Conservation (phyloP, 2,113 vertebrate species). For the Cebus imitator region DNA sequence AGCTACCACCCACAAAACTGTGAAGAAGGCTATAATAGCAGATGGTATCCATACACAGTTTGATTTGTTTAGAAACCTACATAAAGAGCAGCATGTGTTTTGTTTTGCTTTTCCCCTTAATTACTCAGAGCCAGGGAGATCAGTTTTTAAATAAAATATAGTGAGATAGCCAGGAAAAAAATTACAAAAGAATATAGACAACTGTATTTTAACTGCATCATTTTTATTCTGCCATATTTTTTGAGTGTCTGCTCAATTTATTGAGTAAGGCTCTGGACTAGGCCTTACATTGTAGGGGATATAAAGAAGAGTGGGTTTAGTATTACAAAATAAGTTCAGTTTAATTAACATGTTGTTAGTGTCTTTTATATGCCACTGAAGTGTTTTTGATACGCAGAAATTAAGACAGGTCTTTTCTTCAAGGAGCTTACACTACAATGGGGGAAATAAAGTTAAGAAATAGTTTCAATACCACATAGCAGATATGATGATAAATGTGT, state of each 20-base stretch:
- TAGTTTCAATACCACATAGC: neutral
- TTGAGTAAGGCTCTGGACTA: neutral
- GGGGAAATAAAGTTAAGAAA: neutral
- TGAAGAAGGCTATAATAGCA: constrained; percentile 63
- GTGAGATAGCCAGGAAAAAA: constrained; percentile 37
- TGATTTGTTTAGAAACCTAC: constrained; percentile 74
- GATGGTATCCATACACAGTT: constrained; percentile 67
- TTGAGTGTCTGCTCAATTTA: neutral
- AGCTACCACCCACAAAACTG: constrained; percentile 44
- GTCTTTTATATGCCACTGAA: neutral
- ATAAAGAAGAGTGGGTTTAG: neutral
- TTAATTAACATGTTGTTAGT: neutral
- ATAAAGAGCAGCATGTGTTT: constrained; percentile 76
- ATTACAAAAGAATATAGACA: neutral
- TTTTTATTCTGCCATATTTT: neutral
- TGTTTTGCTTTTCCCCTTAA: constrained; percentile 71
- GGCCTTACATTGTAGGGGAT: neutral
- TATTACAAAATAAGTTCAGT: neutral
- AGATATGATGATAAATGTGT: neutral
- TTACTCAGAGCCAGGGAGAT: constrained; percentile 70
- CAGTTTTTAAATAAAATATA: constrained; percentile 66
- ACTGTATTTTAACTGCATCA: neutral
- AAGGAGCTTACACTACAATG: neutral
- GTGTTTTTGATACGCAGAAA: neutral
- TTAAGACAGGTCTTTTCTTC: neutral